Base-by-base conservation (phyloP, 2,113 vertebrate genomes). In the Aptenodytes patagonicus region DNA sequence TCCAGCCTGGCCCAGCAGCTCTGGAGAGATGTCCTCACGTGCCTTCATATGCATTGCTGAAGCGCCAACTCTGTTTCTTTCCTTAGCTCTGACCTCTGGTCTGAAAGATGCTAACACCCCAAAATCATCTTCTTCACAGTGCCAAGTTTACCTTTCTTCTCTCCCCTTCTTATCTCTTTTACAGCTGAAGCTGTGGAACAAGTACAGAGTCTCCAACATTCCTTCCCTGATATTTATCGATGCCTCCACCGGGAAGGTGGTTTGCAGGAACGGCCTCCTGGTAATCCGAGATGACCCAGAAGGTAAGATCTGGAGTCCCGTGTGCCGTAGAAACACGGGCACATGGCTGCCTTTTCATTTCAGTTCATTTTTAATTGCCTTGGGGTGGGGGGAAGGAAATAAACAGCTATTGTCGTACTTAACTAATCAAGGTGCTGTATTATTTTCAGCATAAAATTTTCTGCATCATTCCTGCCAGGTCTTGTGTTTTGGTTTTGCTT, bases 171-270 rank as follows among this genome's bases (percentile, higher is more conserved):
- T 6, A 86, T 95, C 83, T 93, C 76, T 92, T 87, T 97, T 97
- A 1, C 97, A 99, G 99, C 98, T 99, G 98, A 99, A 99, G 98
- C 98, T 99, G 91, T 99, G 99, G 99, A 99, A 99, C 98, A 99
- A 99, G 97, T 99, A 99, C 97, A 99, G 99, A 96, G 99, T 99
- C 90, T 99, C 99, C 97, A 99, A 99, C 97, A 99, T 99, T 98
- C 99, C 99, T 51, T 99, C 99, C 18, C 98, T 99, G 96, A 99
- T 99, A 98, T 99, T 99, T 98, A 98, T 99, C 93, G 99, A 99
- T 17, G 99, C 99, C 54, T 93, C 98, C 88, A 99, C 98, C 0
- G 99, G 99, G 96, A 99, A 99, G 97, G 98, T 99, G 40, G 99
- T 99, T 90, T 99, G 99, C 98, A 98, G 99, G 89, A 99, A 99